These are phyloP conservation scores for Pangasius mekongensis DNA, from an alignment of 2,797 vertebrate species.

Conservation along the genomic window DNA sequence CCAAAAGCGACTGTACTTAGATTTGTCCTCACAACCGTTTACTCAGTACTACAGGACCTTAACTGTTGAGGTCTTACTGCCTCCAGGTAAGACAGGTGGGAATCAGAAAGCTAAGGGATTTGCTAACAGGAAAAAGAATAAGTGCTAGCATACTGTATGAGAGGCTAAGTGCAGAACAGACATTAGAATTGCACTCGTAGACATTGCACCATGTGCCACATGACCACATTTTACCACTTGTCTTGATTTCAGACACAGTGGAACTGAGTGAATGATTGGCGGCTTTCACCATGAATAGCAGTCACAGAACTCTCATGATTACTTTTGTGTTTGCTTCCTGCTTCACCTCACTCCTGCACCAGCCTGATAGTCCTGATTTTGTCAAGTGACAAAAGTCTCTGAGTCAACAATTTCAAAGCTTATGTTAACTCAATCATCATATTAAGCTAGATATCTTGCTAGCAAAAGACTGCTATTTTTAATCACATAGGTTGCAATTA, in stretches of 20 bases:
- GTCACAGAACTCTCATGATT: conserved; percentile 17
- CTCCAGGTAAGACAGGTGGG: conserved; percentile 10
- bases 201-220: conserved; percentile 5
- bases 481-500: neutral
- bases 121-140: neutral
- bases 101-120: neutral
- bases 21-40: neutral
- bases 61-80: neutral
- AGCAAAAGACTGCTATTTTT: neutral
- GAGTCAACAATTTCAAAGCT: neutral
- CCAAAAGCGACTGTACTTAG: neutral
- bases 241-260: conserved; percentile 15
- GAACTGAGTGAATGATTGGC: conserved; percentile 33
- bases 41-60: neutral
- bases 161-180: neutral
- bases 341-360: neutral
- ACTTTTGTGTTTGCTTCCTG: conserved; percentile 24
- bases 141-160: neutral
- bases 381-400: neutral
- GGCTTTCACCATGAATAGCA: conserved; percentile 20
- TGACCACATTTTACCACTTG: conserved; percentile 9
- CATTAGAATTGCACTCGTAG: conserved; percentile 8
- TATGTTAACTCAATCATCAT: neutral
- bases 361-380: conserved; percentile 15
- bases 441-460: too few relatives aligned